Percentiles rank a stretch among this genome's conserved stretches.
Evolutionary conservation across 2,888 invertebrate species (phyloP).

Genomic region (Pilophorus perplexus): DNA sequence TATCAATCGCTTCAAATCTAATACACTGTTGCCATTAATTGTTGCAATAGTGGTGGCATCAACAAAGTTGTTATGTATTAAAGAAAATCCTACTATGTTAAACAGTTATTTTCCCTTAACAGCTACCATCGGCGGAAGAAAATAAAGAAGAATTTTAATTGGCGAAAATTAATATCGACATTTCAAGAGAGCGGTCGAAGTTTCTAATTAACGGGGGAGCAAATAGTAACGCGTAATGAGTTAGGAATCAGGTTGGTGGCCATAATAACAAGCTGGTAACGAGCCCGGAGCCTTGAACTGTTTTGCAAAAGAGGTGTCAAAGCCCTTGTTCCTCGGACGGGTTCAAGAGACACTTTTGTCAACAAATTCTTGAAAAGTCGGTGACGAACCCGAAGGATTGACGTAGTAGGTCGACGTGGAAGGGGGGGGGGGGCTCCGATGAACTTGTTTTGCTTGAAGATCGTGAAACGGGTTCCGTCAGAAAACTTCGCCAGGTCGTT

Average conservation of each 20-base stretch:
- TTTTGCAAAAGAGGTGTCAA: constrained; percentile 10
- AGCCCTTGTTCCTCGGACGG: too few relatives aligned
- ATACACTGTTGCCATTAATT: too few relatives aligned
- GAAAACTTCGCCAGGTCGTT: constrained; percentile 23
- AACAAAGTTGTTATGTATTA: too few relatives aligned
- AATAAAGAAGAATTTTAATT: constrained; percentile 23
- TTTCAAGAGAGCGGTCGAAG: background rate
- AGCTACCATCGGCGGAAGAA: background rate
- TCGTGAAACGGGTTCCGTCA: background rate
- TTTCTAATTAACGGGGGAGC: background rate
- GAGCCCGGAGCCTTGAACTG: constrained; percentile 16
- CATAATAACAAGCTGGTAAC: constrained; percentile 25
- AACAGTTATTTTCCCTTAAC: too few relatives aligned
- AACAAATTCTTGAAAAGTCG: constrained; percentile 26
- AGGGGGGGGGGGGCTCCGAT: background rate
- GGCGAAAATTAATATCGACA: constrained; percentile 11
- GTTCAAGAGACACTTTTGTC: constrained; percentile 2
- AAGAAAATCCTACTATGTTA: too few relatives aligned
- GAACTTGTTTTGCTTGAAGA: constrained; percentile 10
- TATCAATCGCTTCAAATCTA: too few relatives aligned
- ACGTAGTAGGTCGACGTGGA: background rate
- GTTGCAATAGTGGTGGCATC: too few relatives aligned
- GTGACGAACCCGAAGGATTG: constrained; percentile 5
- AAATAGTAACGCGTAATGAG: constrained; percentile 7
- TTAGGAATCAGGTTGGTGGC: background rate